phyloP scores from a whole-genome alignment of 1,140 invertebrate species.

The Drosophila arawakana region DNA sequence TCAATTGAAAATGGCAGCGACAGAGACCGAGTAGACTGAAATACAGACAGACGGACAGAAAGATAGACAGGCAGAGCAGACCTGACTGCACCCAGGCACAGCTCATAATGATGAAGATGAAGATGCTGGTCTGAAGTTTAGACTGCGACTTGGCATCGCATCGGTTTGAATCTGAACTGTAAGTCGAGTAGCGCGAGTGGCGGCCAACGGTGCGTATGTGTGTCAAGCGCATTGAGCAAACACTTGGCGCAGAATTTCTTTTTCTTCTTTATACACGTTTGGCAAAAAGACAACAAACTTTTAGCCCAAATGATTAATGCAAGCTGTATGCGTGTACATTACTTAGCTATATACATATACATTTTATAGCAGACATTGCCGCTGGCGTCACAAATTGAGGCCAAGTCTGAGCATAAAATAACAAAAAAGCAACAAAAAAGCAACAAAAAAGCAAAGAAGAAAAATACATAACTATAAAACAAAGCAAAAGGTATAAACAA shows the following conservation, averaged over 20 bases:
- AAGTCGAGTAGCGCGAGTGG: conserved; percentile 6
- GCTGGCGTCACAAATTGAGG: conserved; percentile 62
- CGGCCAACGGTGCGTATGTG: conserved; percentile 57
- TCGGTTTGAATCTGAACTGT: conserved; percentile 1
- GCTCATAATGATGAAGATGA: conserved; percentile 28
- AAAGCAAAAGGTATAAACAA: conserved; percentile 59
- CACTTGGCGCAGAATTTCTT: conserved; percentile 62
- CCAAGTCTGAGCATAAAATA: conserved; percentile 67
- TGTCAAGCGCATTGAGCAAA: conserved; percentile 77
- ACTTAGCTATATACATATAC: conserved; percentile 14
- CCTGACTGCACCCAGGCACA: conserved; percentile 36
- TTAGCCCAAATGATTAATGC: conserved; percentile 71
- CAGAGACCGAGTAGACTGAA: neutral
- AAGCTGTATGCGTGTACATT: conserved; percentile 39
- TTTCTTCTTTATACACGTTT: conserved; percentile 13
- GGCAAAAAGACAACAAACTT: conserved; percentile 43
- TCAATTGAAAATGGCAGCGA: conserved; percentile 64
- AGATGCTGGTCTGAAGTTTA: conserved; percentile 11
- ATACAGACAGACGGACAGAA: conserved; percentile 12
- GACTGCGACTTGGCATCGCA: neutral
- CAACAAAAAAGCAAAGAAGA: too few relatives aligned
- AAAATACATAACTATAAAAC: conserved; percentile 36
- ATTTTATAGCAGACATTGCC: conserved; percentile 53
- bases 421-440: conserved; percentile 23
- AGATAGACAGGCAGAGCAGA: conserved; percentile 17